Evolutionary conservation across 2,113 vertebrate species (phyloP).

Genomic region (Brachirus orientalis): DNA sequence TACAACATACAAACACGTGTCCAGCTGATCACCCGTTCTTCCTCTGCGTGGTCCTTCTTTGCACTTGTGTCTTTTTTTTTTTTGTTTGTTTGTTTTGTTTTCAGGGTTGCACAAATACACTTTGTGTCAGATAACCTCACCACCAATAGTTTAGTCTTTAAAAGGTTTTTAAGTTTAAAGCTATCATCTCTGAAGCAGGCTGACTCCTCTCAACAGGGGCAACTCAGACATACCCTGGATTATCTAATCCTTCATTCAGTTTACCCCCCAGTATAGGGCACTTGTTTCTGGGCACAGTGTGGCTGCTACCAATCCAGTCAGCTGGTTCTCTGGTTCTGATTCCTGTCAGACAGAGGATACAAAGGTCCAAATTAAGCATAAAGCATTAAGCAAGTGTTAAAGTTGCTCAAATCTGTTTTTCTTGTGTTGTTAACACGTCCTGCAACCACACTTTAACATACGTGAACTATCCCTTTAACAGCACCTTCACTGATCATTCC

Average conservation of each 20-base stretch:
- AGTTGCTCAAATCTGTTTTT: no score
- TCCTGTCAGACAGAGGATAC: slow-evolving; percentile 39
- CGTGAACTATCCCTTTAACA: no score
- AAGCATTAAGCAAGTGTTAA: no score
- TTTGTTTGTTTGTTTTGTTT: no score
- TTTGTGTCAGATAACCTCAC: slow-evolving; percentile 12
- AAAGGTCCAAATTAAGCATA: slow-evolving; percentile 9
- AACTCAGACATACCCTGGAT: slow-evolving; percentile 67
- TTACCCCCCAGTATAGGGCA: slow-evolving; percentile 23
- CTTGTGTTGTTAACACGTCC: no score
- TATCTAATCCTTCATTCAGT: slow-evolving; percentile 73
- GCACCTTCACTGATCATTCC: no score
- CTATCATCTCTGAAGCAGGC: slow-evolving; percentile 57
- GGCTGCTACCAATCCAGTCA: slow-evolving; percentile 4
- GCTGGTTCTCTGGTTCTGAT: slow-evolving; percentile 10
- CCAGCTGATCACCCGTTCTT: slow-evolving; percentile 3
- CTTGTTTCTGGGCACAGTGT: slow-evolving; percentile 12
- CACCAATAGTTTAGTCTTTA: slow-evolving; percentile 27
- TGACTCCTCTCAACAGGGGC: slow-evolving; percentile 47
- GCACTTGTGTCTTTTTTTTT: neutral
- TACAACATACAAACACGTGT: slow-evolving; percentile 3
- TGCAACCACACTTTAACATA: no score
- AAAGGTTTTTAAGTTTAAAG: slow-evolving; percentile 45
- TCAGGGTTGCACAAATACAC: no score
- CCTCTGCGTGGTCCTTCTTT: slow-evolving; percentile 2